A percentile compares a stretch with the other conserved stretches of the same genome.
Evolutionary conservation across 2,888 invertebrate genomes (phyloP).

Genomic region (Chrysotoxum bicinctum): DNA sequence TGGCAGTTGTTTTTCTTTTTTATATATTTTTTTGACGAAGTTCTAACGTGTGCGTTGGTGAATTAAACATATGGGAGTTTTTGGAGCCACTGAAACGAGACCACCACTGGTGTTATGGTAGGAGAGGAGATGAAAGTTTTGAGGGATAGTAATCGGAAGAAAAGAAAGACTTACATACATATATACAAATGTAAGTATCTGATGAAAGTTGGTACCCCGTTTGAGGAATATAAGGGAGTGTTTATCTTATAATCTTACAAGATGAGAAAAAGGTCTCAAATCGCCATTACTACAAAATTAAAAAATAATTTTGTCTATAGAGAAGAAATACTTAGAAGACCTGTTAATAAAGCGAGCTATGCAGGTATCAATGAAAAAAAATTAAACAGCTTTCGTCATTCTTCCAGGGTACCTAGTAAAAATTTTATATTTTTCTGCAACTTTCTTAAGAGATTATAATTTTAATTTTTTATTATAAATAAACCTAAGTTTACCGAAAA

Average conservation of each 20-base stretch:
- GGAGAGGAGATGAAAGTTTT: conserved; percentile 39
- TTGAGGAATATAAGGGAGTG: conserved; percentile 54
- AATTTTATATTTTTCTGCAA: too few species aligned
- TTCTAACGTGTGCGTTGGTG: conserved; percentile 18
- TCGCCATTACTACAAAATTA: conserved; percentile 56
- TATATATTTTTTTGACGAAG: conserved; percentile 36
- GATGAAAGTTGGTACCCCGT: conserved; percentile 56
- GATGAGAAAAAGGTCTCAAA: conserved; percentile 42
- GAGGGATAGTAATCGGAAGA: conserved; percentile 31
- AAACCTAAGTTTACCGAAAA: too few species aligned
- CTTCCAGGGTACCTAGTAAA: too few species aligned
- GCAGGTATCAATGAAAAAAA: background rate
- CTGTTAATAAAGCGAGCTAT: too few species aligned
- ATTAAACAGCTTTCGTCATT: too few species aligned
- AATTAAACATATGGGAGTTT: conserved; percentile 49
- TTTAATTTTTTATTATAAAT: too few species aligned
- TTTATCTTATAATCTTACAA: conserved; percentile 58
- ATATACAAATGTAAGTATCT: background rate
- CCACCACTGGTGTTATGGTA: background rate
- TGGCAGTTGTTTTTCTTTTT: background rate
- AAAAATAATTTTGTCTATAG: background rate
- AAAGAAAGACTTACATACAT: conserved; percentile 13
- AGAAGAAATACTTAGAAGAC: too few species aligned
- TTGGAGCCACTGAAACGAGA: conserved; percentile 18
- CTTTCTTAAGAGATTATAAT: too few species aligned